Percentiles rank a stretch among this genome's conserved stretches.
Conservation (phyloP, 2,113 vertebrate genomes). For the Perca flavescens region DNA sequence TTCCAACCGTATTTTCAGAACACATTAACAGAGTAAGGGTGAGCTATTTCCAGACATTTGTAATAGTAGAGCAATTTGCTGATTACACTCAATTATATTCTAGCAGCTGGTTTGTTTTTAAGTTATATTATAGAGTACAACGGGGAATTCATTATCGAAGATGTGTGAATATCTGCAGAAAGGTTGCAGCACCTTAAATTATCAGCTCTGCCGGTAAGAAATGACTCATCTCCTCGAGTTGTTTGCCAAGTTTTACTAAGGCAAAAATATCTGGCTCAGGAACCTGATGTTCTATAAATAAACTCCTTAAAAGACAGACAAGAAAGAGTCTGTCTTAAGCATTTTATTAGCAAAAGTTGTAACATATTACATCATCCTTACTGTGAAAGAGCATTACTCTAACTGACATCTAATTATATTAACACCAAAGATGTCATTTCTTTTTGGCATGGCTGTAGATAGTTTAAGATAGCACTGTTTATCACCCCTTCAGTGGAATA, state of each 20-base stretch:
- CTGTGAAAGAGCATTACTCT: conserved; percentile 63
- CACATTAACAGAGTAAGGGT: conserved; percentile 12
- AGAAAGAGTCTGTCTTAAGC: conserved; percentile 42
- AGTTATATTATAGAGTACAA: conserved; percentile 35
- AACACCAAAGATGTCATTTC: conserved; percentile 64
- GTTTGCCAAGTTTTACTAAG: conserved; percentile 49
- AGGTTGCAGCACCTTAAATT: conserved; percentile 39
- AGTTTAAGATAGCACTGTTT: conserved; percentile 49
- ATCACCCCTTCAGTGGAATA: conserved; percentile 43
- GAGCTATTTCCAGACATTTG: conserved; percentile 21
- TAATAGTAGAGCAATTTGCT: conserved; percentile 54
- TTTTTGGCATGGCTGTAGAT: conserved; percentile 58
- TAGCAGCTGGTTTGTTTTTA: conserved; percentile 45
- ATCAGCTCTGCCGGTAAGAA: conserved; percentile 32
- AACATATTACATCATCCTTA: conserved; percentile 73
- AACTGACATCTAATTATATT: conserved; percentile 80
- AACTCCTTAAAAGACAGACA: conserved; percentile 28
- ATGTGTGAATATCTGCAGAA: conserved; percentile 34
- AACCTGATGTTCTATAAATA: conserved; percentile 57
- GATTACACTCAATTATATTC: conserved; percentile 55
- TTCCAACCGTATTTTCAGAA: conserved; percentile 43
- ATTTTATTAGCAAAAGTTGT: conserved; percentile 68
- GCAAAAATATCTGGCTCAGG: conserved; percentile 48
- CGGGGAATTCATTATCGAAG: conserved; percentile 57
- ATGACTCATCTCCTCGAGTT: conserved; percentile 56